Base-by-base conservation (phyloP, 2,888 invertebrate species). In the Drosophila anomelani region DNA sequence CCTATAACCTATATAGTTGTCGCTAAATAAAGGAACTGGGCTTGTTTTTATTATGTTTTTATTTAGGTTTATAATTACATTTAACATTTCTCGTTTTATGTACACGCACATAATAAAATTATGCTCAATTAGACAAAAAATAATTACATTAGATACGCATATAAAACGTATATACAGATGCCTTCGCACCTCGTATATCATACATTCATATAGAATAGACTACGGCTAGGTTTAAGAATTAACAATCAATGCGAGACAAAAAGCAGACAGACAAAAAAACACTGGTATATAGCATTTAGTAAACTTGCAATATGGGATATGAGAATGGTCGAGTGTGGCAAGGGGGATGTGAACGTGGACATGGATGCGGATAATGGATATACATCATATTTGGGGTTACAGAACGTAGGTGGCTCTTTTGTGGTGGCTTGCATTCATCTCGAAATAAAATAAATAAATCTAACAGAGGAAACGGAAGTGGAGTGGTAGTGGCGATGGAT, bases 91-190 rank as follows among this genome's bases (percentile, higher is more conserved):
- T 73, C 55, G 44, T 79, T 73, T 64, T 83, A 62, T 75, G 49
- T 69, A 75, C 87, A 84, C 81, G 76, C 84, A 79, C 76, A 85
- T 76, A 86, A 85, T 85, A 79, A 74, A 78, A 77, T 86, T 86
- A 81, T 79, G 72, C 74, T 82, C 80, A 71, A 78, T 80, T 80
- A 77, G 78, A 86, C 73, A 77, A 76, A 77, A 68, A 70, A 68
- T 59, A 71, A 72, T 59, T 70, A 70, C 68, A 76, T 73, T 64
- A 69, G 56, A 63, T 54, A 66, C 32, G 60, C 57, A 39, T 41
- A 56, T 62, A 46, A 61, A 20, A 66, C 34, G 51, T 38, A 57
- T 44, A 41, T 53, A 56, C 23, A 56, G 17, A 51, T 51, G 51
- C 44, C 71, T 38, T 39, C 26, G 36, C 54, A 51, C 51, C 23